Evolutionary conservation across 2,113 vertebrate species (phyloP), one percentile per base, ranked within the genome.

Genomic region (Engraulis encrasicolus): DNA sequence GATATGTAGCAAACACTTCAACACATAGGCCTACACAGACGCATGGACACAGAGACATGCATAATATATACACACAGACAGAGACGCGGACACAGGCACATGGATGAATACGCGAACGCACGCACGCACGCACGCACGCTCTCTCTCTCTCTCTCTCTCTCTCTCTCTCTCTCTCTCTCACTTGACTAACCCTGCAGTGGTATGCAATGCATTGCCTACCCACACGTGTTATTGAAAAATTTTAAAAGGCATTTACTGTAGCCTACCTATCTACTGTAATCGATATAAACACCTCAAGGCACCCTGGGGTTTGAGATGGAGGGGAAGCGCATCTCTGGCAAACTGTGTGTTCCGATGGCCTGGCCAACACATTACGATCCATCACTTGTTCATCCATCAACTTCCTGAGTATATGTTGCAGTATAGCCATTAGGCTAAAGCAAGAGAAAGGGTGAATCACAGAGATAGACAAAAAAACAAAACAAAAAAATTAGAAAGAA

Each of bases 311-410:
- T 20, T 18, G 37, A 15, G 54, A 54, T 40, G 80, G 48, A 66
- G 78, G 77, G 20, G 40, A 19, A n/a, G n/a, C n/a, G 79, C 71
- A 71, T 6, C 31, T 52, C 49, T 79, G 37, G 66, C 66, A 74
- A 74, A 74, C 66, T 36, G 31, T 74, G 31, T 74, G 23, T 34
- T 74, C 17, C 31, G 31, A 74, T 40, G 79, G 78, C n/a, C 38
- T 31, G n/a, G n/a, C n/a, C n/a, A n/a, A n/a, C n/a, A 74, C 48
- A 78, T 81, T 38, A 31, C 58, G 45, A 87, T 84, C 80, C 38
- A 58, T 86, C 83, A 66, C 52, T n/a, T n/a, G n/a, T 18, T 54
- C 79, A 45, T 77, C 82, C 79, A 38, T 84, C 79, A 45, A 38
- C 5, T 20, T 61, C 18, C 34, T 78, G 80, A 83, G 58, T 20